Percentiles rank a stretch among this genome's conserved stretches.
phyloP scores from a whole-genome alignment of 2,888 invertebrate genomes.

The Yponomeuta sedellus region DNA sequence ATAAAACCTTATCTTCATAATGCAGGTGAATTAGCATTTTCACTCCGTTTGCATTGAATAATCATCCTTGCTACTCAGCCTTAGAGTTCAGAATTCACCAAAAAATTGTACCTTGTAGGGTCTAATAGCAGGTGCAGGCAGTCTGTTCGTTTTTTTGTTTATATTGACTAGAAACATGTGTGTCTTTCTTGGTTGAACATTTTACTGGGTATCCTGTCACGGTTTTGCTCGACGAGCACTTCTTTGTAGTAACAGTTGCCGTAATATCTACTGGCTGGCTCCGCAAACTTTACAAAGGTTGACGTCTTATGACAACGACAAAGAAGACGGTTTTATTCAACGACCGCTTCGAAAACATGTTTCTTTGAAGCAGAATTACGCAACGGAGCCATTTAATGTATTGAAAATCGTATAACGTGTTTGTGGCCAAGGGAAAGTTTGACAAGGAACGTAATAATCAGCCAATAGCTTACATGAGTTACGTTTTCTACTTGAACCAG shows the following conservation, averaged over 20 bases:
- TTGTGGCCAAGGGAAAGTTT: background rate
- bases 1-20: background rate
- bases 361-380: background rate
- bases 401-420: background rate
- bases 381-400: background rate
- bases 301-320: background rate
- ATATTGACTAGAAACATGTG: constrained; percentile 5
- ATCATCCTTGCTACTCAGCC: background rate
- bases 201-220: background rate
- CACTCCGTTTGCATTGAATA: background rate
- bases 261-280: background rate
- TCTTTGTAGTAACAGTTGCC: background rate
- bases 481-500: no score
- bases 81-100: constrained; percentile 2
- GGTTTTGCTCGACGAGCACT: background rate
- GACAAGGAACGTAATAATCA: background rate
- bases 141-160: constrained; percentile 28
- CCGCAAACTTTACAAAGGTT: background rate
- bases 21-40: constrained; percentile 9
- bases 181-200: constrained; percentile 1
- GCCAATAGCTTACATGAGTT: background rate
- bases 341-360: background rate
- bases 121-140: constrained; percentile 33
- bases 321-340: background rate
- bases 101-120: background rate